Conservation (phyloP, 2,113 vertebrate species). For the Myodes glareolus region DNA sequence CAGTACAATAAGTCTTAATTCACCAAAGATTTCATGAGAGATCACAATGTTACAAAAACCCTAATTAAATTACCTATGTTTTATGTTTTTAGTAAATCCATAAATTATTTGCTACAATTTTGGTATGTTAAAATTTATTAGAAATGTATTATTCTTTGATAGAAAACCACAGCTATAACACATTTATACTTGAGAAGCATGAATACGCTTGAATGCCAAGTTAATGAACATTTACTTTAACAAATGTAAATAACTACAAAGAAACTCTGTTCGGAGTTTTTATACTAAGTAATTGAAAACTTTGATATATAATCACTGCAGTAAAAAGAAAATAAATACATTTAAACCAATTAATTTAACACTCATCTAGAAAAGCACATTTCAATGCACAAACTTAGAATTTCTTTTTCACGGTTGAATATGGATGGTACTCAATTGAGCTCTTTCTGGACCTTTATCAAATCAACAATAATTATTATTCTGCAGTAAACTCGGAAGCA, state of each 20-base stretch:
- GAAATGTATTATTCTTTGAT: not conserved
- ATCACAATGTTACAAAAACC: conserved; percentile 36
- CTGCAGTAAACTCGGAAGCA: conserved; percentile 62
- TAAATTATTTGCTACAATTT: not conserved
- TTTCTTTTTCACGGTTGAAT: not conserved
- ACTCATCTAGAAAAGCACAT: not conserved
- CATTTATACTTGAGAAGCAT: not conserved
- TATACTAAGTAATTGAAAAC: not conserved
- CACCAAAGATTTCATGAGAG: conserved; percentile 69
- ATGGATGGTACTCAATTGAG: not conserved
- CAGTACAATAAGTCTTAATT: conserved; percentile 40
- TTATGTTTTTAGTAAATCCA: not conserved
- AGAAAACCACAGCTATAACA: not conserved
- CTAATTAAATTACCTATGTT: not conserved
- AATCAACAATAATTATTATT: conserved; percentile 67
- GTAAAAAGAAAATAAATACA: not conserved
- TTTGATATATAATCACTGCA: not conserved
- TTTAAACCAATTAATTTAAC: not conserved
- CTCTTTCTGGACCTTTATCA: conserved; percentile 36
- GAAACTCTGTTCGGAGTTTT: not conserved
- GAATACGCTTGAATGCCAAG: not conserved
- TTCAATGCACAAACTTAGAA: not conserved
- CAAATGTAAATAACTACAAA: not conserved
- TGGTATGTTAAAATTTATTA: not conserved
- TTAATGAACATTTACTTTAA: not conserved